These are phyloP conservation scores for Dyspetes luteomarginatus DNA, from an alignment of 2,888 invertebrate species.

Conservation along the genomic window DNA sequence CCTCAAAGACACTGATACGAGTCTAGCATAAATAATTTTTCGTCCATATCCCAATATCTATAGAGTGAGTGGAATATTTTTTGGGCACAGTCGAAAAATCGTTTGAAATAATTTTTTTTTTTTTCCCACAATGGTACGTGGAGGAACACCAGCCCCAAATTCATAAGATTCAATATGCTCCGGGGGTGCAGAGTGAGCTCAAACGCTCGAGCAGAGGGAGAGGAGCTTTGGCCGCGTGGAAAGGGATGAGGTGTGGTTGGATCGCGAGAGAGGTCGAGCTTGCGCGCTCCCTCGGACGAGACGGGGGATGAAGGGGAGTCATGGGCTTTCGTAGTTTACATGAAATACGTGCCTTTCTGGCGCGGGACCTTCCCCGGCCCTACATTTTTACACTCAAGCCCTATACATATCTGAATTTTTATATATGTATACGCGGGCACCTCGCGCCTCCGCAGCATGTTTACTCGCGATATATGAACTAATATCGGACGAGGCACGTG, in stretches of 20 bases:
- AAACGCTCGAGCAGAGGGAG: conserved; percentile 40
- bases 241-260: not conserved
- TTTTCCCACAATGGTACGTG: conserved; percentile 19
- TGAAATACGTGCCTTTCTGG: conserved; percentile 77
- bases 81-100: conserved; percentile 67
- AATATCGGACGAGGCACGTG: conserved; percentile 79
- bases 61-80: conserved; percentile 25
- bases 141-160: conserved; percentile 77
- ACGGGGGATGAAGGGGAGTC: conserved; percentile 55
- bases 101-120: conserved; percentile 80
- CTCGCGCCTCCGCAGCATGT: conserved; percentile 72
- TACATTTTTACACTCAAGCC: not conserved
- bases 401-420: not conserved
- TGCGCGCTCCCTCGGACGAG: conserved; percentile 44
- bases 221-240: conserved; percentile 21
- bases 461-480: conserved; percentile 79
- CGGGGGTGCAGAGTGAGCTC: conserved; percentile 55
- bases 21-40: not conserved
- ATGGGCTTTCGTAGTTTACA: conserved; percentile 77
- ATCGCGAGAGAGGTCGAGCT: not conserved
- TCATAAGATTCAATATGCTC: conserved; percentile 83
- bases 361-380: conserved; percentile 45
- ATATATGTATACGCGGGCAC: not conserved
- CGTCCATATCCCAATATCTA: not conserved
- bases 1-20: not conserved